Evolutionary conservation across 2,113 vertebrate species (phyloP).

Genomic region (Oostethus manadensis): DNA sequence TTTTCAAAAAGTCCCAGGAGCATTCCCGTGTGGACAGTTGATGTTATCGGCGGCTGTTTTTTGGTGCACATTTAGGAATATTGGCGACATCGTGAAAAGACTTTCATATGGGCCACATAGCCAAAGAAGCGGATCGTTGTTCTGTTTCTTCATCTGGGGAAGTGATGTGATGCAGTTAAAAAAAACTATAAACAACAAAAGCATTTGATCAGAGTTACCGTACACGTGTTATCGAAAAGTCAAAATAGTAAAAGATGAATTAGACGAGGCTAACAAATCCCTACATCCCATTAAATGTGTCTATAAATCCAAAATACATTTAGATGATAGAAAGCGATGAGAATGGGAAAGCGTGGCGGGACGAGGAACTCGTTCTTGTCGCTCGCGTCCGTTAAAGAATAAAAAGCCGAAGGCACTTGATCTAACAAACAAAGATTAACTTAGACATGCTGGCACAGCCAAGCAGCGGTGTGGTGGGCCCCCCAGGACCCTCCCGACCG

Average conservation of each 20-base stretch:
- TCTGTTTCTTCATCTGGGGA: slow-evolving; percentile 25
- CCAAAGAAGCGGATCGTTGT: slow-evolving; percentile 19
- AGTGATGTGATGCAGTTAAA: slow-evolving; percentile 32
- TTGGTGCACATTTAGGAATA: slow-evolving; percentile 51
- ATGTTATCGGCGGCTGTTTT: neutral
- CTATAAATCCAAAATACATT: slow-evolving; percentile 71
- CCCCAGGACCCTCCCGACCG: slow-evolving; percentile 26
- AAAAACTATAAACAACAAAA: slow-evolving; percentile 44
- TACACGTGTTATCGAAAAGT: slow-evolving; percentile 51
- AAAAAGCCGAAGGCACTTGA: slow-evolving; percentile 73
- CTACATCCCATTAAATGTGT: slow-evolving; percentile 61
- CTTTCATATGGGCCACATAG: slow-evolving; percentile 16
- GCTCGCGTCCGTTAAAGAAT: slow-evolving; percentile 46
- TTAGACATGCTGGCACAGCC: slow-evolving; percentile 76
- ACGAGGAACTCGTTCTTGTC: slow-evolving; percentile 45
- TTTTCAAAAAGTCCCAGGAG: too few species aligned
- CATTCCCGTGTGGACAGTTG: too few species aligned
- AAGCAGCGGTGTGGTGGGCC: slow-evolving; percentile 67
- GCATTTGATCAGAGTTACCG: slow-evolving; percentile 51
- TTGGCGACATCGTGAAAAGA: slow-evolving; percentile 22
- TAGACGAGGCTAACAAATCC: slow-evolving; percentile 69
- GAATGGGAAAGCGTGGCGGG: slow-evolving; percentile 65
- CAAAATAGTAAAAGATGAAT: slow-evolving; percentile 71
- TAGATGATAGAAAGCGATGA: slow-evolving; percentile 74
- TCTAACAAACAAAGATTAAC: slow-evolving; percentile 63